Evolutionary conservation across 35 echinoderm and acorn worm genomes (phyloP).

Genomic region (Holothuria glaberrima): DNA sequence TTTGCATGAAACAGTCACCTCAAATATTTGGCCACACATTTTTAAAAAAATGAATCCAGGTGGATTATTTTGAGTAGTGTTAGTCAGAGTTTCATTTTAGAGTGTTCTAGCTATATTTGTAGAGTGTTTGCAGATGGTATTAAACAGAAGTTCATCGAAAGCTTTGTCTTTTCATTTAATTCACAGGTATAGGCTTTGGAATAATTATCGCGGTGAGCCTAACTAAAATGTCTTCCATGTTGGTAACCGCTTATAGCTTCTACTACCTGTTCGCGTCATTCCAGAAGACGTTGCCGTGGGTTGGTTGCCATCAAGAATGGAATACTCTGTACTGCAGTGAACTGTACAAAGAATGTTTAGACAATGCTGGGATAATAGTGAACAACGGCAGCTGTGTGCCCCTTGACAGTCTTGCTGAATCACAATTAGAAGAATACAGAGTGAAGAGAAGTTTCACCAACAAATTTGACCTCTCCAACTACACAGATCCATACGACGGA

Average conservation of each 20-base stretch:
- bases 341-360: background rate
- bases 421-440: background rate
- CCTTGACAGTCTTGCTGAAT: background rate
- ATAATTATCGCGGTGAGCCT: background rate
- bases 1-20: too few relatives aligned
- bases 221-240: constrained; percentile 8
- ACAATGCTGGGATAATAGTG: background rate
- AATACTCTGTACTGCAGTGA: constrained; percentile 37
- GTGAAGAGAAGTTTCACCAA: background rate
- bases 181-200: background rate
- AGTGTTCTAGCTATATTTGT: too few relatives aligned
- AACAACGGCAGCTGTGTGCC: constrained; percentile 1
- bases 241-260: constrained; percentile 23
- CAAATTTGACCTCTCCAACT: background rate
- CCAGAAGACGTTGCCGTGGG: constrained; percentile 34
- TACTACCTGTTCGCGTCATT: constrained; percentile 51
- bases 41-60: too few relatives aligned
- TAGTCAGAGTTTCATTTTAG: too few relatives aligned
- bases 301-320: constrained; percentile 23
- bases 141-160: too few relatives aligned
- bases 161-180: too few relatives aligned
- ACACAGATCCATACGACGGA: constrained; percentile 11
- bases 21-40: too few relatives aligned
- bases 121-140: too few relatives aligned
- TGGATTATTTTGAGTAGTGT: too few relatives aligned